Conservation (phyloP, 2,888 invertebrate species). For the Mayetiola destructor region DNA sequence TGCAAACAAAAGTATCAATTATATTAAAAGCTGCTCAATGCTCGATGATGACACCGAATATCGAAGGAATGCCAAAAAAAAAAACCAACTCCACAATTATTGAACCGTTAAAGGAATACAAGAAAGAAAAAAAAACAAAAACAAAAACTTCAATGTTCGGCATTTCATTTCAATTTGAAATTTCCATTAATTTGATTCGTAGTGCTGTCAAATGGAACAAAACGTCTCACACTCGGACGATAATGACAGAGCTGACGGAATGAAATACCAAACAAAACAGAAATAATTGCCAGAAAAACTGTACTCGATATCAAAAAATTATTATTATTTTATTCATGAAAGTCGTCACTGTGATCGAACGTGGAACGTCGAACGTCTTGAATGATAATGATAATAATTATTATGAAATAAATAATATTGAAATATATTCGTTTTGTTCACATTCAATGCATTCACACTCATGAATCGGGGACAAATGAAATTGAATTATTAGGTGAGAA, state of each 20-base stretch:
- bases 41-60: not conserved
- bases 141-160: no score
- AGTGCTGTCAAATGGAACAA: slow-evolving; percentile 2
- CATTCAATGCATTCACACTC: no score
- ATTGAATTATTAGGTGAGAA: no score
- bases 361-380: not conserved
- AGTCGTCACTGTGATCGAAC: not conserved
- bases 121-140: no score
- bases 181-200: not conserved
- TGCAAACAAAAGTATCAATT: not conserved
- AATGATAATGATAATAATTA: no score
- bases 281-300: slow-evolving; percentile 9
- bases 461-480: no score
- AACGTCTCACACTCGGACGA: not conserved
- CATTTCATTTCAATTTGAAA: no score
- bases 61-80: not conserved
- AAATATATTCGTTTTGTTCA: no score
- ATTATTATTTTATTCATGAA: not conserved
- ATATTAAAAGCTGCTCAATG: not conserved
- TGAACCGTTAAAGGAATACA: no score
- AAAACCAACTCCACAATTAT: not conserved
- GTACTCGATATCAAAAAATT: slow-evolving; percentile 4
- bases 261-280: no score
- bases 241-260: no score
- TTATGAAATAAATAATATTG: no score